Conservation (phyloP, 2,113 vertebrate genomes). For the Heterochromis multidens region DNA sequence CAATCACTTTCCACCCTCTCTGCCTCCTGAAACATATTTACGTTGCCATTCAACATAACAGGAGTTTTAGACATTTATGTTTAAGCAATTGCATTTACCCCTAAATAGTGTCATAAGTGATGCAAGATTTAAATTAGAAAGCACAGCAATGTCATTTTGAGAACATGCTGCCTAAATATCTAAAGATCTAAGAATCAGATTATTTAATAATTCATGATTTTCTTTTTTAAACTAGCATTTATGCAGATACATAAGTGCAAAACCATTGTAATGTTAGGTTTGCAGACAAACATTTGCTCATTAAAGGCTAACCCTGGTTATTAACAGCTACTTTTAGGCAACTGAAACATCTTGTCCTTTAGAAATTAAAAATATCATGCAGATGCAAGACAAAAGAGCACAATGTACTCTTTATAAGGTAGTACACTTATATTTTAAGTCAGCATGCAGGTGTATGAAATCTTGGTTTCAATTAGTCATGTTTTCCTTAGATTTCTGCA, state of each 20-base stretch:
- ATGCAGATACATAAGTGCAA: not conserved
- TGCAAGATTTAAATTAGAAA: not conserved
- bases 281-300: not conserved
- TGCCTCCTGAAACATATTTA: not conserved
- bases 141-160: not conserved
- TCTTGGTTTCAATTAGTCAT: not conserved
- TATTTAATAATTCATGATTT: not conserved
- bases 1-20: not conserved
- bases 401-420: not conserved
- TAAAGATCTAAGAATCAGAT: not conserved
- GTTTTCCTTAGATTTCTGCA: not conserved
- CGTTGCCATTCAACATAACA: not conserved
- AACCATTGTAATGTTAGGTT: not conserved
- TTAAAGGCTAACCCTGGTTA: not conserved
- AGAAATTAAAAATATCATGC: not conserved
- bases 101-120: not conserved
- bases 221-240: not conserved
- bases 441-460: not conserved
- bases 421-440: not conserved
- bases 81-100: not conserved
- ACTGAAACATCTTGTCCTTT: not conserved
- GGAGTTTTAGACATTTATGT: not conserved
- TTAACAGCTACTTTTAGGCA: not conserved
- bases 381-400: not conserved
- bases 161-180: not conserved